phyloP scores from a whole-genome alignment of 30 jellyfish, hydroid and myxozoan genomes.

The Aurelia aurita complex sp. Pacific region DNA sequence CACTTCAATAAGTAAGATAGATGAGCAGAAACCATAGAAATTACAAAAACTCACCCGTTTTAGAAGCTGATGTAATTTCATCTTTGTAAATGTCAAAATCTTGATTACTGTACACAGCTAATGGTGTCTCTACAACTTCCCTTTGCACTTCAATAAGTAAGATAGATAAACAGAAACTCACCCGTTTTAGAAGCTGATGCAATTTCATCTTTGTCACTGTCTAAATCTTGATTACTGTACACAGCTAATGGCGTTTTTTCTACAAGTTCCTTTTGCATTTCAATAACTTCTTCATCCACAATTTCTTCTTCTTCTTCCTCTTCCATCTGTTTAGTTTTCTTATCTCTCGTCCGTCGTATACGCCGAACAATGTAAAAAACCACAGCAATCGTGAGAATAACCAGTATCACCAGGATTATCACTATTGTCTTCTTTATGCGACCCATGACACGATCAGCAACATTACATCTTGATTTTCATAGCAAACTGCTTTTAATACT shows the following conservation, averaged over 20 bases:
- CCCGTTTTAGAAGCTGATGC: conserved; percentile 29
- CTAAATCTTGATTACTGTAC: background rate
- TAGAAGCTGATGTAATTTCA: too few relatives aligned
- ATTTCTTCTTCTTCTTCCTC: conserved; percentile 11
- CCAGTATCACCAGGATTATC: conserved; percentile 6
- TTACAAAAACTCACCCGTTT: too few relatives aligned
- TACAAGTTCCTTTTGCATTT: conserved; percentile 15
- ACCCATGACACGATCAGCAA: background rate
- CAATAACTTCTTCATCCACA: conserved; percentile 13
- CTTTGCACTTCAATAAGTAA: too few relatives aligned
- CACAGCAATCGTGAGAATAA: conserved; percentile 8
- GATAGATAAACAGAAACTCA: background rate
- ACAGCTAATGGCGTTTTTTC: conserved; percentile 61
- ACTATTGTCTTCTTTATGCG: conserved; percentile 20
- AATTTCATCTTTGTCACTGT: conserved; percentile 30
- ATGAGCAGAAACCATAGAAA: too few relatives aligned
- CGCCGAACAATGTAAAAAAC: conserved; percentile 20
- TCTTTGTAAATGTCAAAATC: too few relatives aligned
- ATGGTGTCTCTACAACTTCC: too few relatives aligned
- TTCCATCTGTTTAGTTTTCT: background rate
- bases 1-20: too few relatives aligned
- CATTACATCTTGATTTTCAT: too few relatives aligned
- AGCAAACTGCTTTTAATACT: too few relatives aligned
- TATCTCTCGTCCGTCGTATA: background rate
- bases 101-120: too few relatives aligned